These are phyloP conservation scores for Gulo gulo DNA, from an alignment of 2,113 vertebrate genomes.

Conservation along the genomic window DNA sequence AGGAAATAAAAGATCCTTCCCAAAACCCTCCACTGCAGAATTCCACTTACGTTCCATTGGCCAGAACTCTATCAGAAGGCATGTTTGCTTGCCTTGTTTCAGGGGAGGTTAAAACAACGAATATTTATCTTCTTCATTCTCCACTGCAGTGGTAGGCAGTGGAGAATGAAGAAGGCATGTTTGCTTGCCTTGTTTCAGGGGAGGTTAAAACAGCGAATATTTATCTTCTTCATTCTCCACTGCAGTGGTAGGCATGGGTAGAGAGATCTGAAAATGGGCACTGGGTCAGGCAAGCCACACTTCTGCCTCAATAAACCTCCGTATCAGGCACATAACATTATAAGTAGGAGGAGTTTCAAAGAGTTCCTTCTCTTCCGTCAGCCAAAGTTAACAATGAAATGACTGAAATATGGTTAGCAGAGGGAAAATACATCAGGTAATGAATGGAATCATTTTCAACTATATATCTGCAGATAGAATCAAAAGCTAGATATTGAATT, in stretches of 20 bases:
- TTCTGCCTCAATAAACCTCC: background rate
- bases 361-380: background rate
- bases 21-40: background rate
- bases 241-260: background rate
- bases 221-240: background rate
- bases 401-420: background rate
- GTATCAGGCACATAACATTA: background rate
- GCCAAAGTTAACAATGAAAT: background rate
- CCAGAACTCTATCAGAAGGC: background rate
- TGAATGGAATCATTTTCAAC: background rate
- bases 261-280: background rate
- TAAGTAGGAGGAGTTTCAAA: background rate
- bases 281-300: background rate
- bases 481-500: conserved; percentile 1
- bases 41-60: background rate
- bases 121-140: background rate
- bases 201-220: background rate
- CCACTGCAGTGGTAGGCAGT: background rate
- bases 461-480: background rate
- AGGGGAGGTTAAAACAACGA: background rate
- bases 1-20: background rate
- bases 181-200: background rate
- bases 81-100: background rate
- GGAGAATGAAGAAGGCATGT: background rate
- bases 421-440: background rate